Conservation (phyloP, 2,113 vertebrate genomes). For the Chamaetylas fuelleborni region DNA sequence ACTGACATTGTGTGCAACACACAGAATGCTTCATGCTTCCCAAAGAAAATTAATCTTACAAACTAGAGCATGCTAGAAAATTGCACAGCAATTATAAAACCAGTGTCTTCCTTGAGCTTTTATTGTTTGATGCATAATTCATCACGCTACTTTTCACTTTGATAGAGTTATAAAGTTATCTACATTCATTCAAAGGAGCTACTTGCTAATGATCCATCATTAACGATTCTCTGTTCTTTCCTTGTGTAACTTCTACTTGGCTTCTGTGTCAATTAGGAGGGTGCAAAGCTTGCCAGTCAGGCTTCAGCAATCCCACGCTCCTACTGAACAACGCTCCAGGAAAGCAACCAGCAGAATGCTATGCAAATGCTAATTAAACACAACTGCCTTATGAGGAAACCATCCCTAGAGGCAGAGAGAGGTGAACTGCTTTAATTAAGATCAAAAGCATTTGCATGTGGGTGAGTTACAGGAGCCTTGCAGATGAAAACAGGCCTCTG, state of each 20-base stretch:
- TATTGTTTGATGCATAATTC: conserved; percentile 59
- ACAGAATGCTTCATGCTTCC: conserved; percentile 28
- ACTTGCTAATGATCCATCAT: conserved; percentile 67
- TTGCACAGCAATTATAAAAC: conserved; percentile 55
- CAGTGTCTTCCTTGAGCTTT: conserved; percentile 46
- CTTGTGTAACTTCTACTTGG: conserved; percentile 67
- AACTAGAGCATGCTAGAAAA: conserved; percentile 53
- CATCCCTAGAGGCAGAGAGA: conserved; percentile 57
- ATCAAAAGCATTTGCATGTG: conserved; percentile 60
- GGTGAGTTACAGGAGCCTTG: conserved; percentile 22
- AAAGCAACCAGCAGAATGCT: conserved; percentile 60
- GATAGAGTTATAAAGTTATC: conserved; percentile 66
- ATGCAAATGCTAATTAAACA: conserved; percentile 70
- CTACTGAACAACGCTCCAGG: conserved; percentile 41
- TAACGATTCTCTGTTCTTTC: conserved; percentile 58
- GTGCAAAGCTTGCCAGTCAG: conserved; percentile 66
- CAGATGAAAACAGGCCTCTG: not conserved
- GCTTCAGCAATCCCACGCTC: conserved; percentile 66
- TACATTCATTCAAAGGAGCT: conserved; percentile 64
- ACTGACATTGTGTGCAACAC: not conserved
- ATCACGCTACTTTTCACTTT: conserved; percentile 60
- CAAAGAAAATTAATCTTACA: conserved; percentile 59
- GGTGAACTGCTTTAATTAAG: conserved; percentile 67
- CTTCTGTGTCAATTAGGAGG: conserved; percentile 61
- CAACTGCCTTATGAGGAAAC: conserved; percentile 64